These are phyloP conservation scores for Neoarius graeffei DNA, from an alignment of 2,113 vertebrate species.

Conservation along the genomic window DNA sequence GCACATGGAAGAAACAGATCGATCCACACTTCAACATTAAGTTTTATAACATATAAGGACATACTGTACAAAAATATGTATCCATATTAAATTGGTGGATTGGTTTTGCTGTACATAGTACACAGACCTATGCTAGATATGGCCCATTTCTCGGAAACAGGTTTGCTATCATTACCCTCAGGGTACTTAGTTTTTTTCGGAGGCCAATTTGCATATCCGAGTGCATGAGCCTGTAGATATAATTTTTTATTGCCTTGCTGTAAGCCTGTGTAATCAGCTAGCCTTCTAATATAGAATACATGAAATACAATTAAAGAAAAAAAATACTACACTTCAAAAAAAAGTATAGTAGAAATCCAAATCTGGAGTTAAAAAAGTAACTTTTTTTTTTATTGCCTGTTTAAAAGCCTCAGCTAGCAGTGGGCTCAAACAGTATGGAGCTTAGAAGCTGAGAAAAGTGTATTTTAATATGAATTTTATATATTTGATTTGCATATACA, in stretches of 20 bases:
- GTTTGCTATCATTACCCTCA: background rate
- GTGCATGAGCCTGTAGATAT: background rate
- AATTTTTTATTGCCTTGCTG: background rate
- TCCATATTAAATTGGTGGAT: background rate
- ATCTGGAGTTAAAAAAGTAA: background rate
- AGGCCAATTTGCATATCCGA: background rate
- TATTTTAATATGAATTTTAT: background rate
- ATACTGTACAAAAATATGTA: background rate
- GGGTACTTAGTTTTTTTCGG: background rate
- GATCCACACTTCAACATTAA: background rate
- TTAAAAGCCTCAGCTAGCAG: background rate
- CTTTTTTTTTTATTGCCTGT: background rate
- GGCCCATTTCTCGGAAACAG: background rate
- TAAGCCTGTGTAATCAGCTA: background rate
- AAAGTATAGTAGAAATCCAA: background rate
- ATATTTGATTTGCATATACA: background rate
- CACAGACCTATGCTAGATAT: background rate
- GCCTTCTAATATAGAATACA: background rate
- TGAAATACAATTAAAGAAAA: background rate
- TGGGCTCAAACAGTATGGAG: background rate
- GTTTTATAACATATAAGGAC: background rate
- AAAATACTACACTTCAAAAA: background rate
- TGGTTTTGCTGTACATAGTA: background rate
- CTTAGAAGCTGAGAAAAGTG: background rate
- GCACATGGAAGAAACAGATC: slow-evolving; percentile 12